Evolutionary conservation across 2,113 vertebrate species (phyloP).

Genomic region (Miniopterus natalensis): DNA sequence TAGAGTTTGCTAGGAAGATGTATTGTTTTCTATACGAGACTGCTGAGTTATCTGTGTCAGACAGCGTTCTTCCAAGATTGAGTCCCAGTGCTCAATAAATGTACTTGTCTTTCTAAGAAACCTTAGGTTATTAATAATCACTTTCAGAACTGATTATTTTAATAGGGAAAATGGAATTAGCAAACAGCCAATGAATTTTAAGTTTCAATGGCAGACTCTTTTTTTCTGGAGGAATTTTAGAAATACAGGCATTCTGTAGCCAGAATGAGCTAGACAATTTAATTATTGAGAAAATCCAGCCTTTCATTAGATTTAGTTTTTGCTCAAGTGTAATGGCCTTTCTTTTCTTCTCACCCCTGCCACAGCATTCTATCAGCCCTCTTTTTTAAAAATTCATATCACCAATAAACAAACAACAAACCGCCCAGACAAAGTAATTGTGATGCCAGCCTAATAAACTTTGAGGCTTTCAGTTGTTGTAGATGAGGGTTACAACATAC

Average conservation of each 20-base stretch:
- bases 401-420: slow-evolving; percentile 2
- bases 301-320: neutral
- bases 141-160: slow-evolving; percentile 17
- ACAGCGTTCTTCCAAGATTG: neutral
- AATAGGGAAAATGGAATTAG: neutral
- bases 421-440: neutral
- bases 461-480: neutral
- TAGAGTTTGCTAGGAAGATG: neutral
- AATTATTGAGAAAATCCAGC: neutral
- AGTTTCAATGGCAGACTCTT: neutral
- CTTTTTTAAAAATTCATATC: slow-evolving; percentile 37
- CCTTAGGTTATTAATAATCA: neutral
- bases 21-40: neutral
- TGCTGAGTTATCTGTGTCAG: neutral
- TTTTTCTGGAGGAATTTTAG: neutral
- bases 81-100: neutral
- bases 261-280: neutral
- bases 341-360: neutral
- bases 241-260: neutral
- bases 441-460: slow-evolving; percentile 41
- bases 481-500: neutral
- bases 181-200: neutral
- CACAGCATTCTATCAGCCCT: neutral
- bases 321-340: neutral
- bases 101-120: neutral